Evolutionary conservation across 2,888 invertebrate genomes (phyloP).

Genomic region (Trichacis sp.): DNA sequence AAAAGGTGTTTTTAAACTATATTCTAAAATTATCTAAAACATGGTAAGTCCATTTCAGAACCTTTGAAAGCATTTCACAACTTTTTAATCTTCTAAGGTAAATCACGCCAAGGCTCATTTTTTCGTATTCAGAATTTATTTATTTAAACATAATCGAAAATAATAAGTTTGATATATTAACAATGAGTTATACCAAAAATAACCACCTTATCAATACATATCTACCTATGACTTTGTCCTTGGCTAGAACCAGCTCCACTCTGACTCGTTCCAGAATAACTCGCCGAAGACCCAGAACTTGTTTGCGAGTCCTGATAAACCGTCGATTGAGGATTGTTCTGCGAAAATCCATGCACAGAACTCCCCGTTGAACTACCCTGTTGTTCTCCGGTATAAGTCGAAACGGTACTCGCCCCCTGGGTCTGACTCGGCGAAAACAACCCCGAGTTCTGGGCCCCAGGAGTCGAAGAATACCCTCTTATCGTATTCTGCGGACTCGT

Average conservation of each 20-base stretch:
- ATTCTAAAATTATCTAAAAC: too few species aligned
- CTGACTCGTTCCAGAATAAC: conserved; percentile 26
- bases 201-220: neutral
- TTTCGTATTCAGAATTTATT: too few species aligned
- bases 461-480: conserved; percentile 50
- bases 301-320: conserved; percentile 28
- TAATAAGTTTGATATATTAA: too few species aligned
- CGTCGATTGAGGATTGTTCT: conserved; percentile 2
- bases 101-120: too few species aligned
- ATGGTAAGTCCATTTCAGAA: too few species aligned
- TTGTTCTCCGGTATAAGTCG: conserved; percentile 20
- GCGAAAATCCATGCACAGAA: conserved; percentile 49
- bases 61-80: too few species aligned
- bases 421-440: conserved; percentile 11
- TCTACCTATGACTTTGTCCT: conserved; percentile 8
- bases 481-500: conserved; percentile 48
- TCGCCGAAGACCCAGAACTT: conserved; percentile 26
- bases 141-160: too few species aligned
- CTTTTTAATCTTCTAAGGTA: too few species aligned
- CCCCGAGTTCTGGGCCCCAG: conserved; percentile 12
- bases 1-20: too few species aligned
- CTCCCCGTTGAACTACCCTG: conserved; percentile 35
- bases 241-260: neutral
- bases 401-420: neutral
- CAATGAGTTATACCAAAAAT: too few species aligned